Conservation (phyloP, 2,888 invertebrate genomes). For the Diogma glabrata region DNA sequence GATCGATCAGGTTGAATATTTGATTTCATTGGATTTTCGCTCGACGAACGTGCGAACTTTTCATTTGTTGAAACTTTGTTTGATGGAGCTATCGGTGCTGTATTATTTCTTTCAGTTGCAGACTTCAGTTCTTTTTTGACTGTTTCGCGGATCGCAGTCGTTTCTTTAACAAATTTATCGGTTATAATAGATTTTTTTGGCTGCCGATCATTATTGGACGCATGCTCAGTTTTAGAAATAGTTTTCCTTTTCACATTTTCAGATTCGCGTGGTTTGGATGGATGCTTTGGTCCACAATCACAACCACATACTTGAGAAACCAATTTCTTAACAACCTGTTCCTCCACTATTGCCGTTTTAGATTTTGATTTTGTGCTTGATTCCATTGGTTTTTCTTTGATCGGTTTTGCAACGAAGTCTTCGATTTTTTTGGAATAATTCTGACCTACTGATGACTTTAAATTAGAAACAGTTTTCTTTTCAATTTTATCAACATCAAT, state of each 20-base stretch:
- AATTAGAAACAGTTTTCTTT: neutral
- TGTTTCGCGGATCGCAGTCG: neutral
- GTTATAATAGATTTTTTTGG: neutral
- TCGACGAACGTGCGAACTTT: constrained; percentile 44
- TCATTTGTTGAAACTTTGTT: constrained; percentile 29
- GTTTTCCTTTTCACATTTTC: neutral
- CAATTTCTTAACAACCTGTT: constrained; percentile 27
- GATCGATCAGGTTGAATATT: constrained; percentile 29
- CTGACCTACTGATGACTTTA: neutral
- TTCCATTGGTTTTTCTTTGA: neutral
- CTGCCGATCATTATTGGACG: no score
- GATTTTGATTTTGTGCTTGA: neutral
- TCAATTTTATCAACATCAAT: neutral
- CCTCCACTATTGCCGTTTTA: constrained; percentile 22
- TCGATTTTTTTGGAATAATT: neutral
- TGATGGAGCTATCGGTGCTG: constrained; percentile 36
- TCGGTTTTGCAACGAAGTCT: neutral
- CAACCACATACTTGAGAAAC: constrained; percentile 20
- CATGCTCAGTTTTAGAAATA: neutral
- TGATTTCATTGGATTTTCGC: constrained; percentile 44
- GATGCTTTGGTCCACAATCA: neutral
- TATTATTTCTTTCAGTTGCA: constrained; percentile 36
- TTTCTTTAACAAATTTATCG: neutral
- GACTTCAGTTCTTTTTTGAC: constrained; percentile 27
- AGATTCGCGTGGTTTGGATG: neutral